Percentiles rank a stretch among this genome's conserved stretches.
phyloP scores from a whole-genome alignment of 2,888 invertebrate genomes.

The Uropetala carovei region DNA sequence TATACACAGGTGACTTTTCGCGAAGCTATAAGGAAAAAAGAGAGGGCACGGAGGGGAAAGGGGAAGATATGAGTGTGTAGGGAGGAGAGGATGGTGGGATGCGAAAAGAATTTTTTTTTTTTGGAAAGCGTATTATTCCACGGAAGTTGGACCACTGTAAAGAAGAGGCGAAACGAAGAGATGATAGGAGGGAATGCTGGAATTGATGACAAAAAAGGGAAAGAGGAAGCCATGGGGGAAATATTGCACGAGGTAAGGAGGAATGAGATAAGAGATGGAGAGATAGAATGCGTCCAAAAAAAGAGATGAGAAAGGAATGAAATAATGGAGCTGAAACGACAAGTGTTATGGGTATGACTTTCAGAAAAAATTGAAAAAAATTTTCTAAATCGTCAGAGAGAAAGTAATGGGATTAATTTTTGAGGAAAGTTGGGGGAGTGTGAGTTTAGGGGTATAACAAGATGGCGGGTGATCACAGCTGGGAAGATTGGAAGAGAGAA shows the following conservation, averaged over 20 bases:
- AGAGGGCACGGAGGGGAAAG: not conserved
- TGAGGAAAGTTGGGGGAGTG: too few species aligned
- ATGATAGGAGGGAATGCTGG: not conserved
- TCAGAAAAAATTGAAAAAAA: too few species aligned
- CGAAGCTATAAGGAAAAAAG: not conserved
- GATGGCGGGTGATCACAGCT: too few species aligned
- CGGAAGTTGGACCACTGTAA: not conserved
- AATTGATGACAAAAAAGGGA: too few species aligned
- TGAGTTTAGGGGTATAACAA: too few species aligned
- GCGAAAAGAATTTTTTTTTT: not conserved
- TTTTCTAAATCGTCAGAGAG: too few species aligned
- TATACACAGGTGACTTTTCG: slow-evolving; percentile 52
- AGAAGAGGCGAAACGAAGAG: not conserved
- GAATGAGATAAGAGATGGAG: not conserved
- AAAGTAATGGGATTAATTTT: too few species aligned
- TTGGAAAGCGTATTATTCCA: not conserved
- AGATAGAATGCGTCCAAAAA: not conserved
- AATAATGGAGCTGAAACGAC: too few species aligned
- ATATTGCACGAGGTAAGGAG: not conserved
- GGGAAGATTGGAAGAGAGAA: too few species aligned
- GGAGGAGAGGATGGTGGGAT: not conserved
- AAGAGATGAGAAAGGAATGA: not conserved
- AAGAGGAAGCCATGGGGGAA: not conserved
- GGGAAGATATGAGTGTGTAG: not conserved
- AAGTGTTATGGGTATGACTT: too few species aligned